Percentiles rank a stretch among this genome's conserved stretches.
phyloP scores from a whole-genome alignment of 2,888 invertebrate genomes.

The Peribatodes rhomboidaria region DNA sequence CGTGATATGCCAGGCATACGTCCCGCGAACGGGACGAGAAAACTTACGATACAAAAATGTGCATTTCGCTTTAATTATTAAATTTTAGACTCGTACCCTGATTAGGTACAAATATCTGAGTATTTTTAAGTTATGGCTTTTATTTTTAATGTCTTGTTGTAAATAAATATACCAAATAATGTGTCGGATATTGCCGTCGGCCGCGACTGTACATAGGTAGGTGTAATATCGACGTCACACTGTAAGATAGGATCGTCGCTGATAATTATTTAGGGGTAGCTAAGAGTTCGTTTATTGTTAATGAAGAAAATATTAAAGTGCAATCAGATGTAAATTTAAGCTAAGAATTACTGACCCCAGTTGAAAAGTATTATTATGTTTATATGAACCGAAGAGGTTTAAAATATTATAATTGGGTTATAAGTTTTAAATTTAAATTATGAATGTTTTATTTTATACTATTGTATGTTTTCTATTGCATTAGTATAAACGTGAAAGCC shows the following conservation, averaged over 20 bases:
- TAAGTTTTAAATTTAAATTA: constrained; percentile 84
- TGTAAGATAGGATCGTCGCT: constrained; percentile 72
- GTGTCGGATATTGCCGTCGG: constrained; percentile 69
- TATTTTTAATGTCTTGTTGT: constrained; percentile 72
- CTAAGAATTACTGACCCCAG: constrained; percentile 77
- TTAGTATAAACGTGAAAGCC: constrained; percentile 68
- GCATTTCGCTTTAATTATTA: constrained; percentile 85
- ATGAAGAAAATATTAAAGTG: constrained; percentile 77
- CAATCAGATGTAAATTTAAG: constrained; percentile 84
- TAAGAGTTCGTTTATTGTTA: constrained; percentile 74
- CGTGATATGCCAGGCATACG: constrained; percentile 65
- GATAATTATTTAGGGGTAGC: constrained; percentile 63
- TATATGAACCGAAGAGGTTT: constrained; percentile 84
- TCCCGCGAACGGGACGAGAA: constrained; percentile 57
- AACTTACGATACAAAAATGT: constrained; percentile 82
- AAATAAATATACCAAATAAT: constrained; percentile 85
- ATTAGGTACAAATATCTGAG: constrained; percentile 79
- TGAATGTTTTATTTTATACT: constrained; percentile 82
- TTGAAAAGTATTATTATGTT: constrained; percentile 87
- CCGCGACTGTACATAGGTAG: constrained; percentile 76
- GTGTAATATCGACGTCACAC: constrained; percentile 61
- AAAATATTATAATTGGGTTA: constrained; percentile 85
- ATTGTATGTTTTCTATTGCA: constrained; percentile 78
- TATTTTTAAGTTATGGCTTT: constrained; percentile 77
- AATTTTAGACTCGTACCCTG: constrained; percentile 72